Evolutionary conservation across 2,888 invertebrate species (phyloP).

Genomic region (Heliconius ethilla): DNA sequence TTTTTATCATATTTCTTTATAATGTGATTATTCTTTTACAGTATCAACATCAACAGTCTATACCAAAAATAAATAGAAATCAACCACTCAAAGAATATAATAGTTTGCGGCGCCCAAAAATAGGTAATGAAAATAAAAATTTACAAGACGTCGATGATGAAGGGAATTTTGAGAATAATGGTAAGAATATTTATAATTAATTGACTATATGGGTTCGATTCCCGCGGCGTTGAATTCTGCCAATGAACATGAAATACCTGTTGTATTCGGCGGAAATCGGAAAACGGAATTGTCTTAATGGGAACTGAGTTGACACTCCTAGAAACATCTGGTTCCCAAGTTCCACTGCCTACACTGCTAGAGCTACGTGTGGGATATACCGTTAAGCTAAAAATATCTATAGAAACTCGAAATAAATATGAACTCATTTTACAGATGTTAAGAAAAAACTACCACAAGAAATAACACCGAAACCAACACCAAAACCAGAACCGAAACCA

Average conservation of each 20-base stretch:
- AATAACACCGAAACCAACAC: neutral
- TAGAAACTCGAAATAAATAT: neutral
- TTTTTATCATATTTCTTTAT: neutral
- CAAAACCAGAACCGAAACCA: neutral
- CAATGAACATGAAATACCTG: neutral
- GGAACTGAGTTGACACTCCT: neutral
- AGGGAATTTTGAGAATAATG: neutral
- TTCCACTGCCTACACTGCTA: no score
- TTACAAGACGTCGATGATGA: neutral
- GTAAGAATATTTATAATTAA: neutral
- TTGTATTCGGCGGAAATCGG: neutral
- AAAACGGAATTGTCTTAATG: neutral
- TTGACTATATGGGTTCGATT: neutral
- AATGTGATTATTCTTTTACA: neutral
- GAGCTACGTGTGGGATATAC: neutral
- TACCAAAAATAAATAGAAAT: slow-evolving; percentile 15
- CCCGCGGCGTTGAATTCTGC: neutral
- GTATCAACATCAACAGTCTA: slow-evolving; percentile 10
- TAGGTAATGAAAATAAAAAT: neutral
- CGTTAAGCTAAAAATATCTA: neutral
- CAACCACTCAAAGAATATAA: neutral
- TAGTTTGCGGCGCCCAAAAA: slow-evolving; percentile 1
- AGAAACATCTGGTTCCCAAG: neutral
- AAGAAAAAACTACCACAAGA: neutral
- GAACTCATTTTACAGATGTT: neutral